Evolutionary conservation across 2,888 invertebrate genomes (phyloP), one percentile per base, ranked within the genome.

Genomic region (Metalampra italica): DNA sequence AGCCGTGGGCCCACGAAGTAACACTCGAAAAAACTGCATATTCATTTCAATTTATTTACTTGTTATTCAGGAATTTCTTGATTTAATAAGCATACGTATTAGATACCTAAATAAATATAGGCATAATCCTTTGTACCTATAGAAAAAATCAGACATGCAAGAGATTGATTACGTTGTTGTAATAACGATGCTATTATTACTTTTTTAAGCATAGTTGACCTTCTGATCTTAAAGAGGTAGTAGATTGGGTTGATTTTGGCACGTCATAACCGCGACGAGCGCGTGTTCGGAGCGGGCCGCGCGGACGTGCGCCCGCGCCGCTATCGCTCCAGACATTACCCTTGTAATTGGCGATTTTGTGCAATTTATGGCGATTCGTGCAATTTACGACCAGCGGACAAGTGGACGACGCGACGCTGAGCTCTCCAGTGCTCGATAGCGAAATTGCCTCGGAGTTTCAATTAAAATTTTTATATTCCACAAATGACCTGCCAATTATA

Each of bases 331-430:
- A 68, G 73, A 79, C 80, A 82, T 80, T 81, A 79, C 78, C 76
- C 76, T 77, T 79, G 78, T 86, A 85, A 87, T 85, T 84, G 82
- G 80, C 67, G 84, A 87, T 85, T 86, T 86, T 77, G 79, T 77
- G 78, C 82, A 87, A 87, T 87, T 87, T 87, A 88, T 86, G 80
- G 82, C 82, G 79, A 83, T 82, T 76, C 77, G 59, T 64, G 77
- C 82, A 86, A 86, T 87, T 88, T 87, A 87, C 81, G 86, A 82
- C 70, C 84, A 82, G 82, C 82, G 79, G 84, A 85, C 86, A 86
- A 80, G 82, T 80, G 81, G 79, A 73, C 79, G 79, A 85, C n/a
- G 11, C 22, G 34, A 39, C 77, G 72, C 52, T 55, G 57, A 48
- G 61, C 62, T 66, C 66, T 75, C 76, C 60, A 68, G 62, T 62